These are phyloP conservation scores for Elysia chlorotica DNA, from an alignment of 1,140 invertebrate species.

Conservation along the genomic window DNA sequence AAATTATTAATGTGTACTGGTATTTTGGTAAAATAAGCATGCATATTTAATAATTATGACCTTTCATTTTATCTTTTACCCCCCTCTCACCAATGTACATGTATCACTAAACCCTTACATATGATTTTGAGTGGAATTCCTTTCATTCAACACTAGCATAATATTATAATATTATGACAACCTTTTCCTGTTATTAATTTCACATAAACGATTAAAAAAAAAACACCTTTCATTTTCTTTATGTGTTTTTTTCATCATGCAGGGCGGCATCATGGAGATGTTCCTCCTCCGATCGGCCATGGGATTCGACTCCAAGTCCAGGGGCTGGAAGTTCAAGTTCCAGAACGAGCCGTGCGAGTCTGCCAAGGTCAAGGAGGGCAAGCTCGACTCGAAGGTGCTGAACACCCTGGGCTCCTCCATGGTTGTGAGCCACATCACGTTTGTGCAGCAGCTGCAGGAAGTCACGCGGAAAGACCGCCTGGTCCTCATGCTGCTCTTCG, in stretches of 20 bases:
- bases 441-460: slow-evolving; percentile 44
- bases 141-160: too few relatives aligned
- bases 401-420: slow-evolving; percentile 65
- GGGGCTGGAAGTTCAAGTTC: slow-evolving; percentile 70
- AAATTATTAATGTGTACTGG: too few relatives aligned
- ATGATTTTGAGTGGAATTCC: too few relatives aligned
- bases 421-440: slow-evolving; percentile 48
- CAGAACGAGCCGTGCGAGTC: slow-evolving; percentile 9
- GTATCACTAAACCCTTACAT: too few relatives aligned
- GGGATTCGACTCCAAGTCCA: slow-evolving; percentile 82
- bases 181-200: too few relatives aligned
- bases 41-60: too few relatives aligned
- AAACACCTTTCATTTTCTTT: too few relatives aligned
- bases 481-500: slow-evolving; percentile 86
- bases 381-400: slow-evolving; percentile 80
- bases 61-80: too few relatives aligned
- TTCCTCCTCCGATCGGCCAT: slow-evolving; percentile 88
- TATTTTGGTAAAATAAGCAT: too few relatives aligned
- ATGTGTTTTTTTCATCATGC: slow-evolving; percentile 26
- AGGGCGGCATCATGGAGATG: slow-evolving; percentile 86
- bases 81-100: too few relatives aligned
- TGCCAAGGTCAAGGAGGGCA: slow-evolving; percentile 17
- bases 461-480: slow-evolving; percentile 77
- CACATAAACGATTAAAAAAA: too few relatives aligned
- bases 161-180: too few relatives aligned